These are phyloP conservation scores for Dryadula phaetusa DNA, from an alignment of 2,888 invertebrate species.

Conservation along the genomic window DNA sequence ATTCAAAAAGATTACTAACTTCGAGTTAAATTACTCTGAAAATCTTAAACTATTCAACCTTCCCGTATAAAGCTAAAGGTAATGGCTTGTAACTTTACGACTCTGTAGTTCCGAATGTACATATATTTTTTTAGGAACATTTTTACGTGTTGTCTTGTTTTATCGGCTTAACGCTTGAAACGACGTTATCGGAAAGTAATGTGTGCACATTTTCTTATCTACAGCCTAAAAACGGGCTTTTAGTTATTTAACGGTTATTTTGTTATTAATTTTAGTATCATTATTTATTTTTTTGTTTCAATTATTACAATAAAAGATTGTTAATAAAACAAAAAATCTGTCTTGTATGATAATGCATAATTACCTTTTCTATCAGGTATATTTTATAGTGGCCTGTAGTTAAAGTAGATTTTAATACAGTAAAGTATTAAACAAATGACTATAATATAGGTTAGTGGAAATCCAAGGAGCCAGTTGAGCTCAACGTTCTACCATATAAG, in stretches of 20 bases:
- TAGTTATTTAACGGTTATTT: background rate
- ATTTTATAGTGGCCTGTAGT: background rate
- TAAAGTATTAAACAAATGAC: background rate
- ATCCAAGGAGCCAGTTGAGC: background rate
- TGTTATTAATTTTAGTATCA: background rate
- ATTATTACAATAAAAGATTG: background rate
- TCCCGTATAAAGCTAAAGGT: constrained; percentile 18
- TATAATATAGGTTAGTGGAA: background rate
- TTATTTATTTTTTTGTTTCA: background rate
- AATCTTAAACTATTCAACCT: constrained; percentile 22
- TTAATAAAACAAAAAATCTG: too few relatives aligned
- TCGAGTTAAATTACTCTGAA: background rate
- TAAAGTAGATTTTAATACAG: background rate
- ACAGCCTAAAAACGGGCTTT: background rate
- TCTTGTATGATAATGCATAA: too few relatives aligned
- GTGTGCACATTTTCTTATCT: constrained; percentile 16
- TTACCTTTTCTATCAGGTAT: too few relatives aligned
- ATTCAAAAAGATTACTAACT: constrained; percentile 11
- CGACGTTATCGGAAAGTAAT: constrained; percentile 27
- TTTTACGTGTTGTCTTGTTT: constrained; percentile 26
- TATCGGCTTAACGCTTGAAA: constrained; percentile 26
- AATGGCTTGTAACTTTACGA: constrained; percentile 32
- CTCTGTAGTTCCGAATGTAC: constrained; percentile 22
- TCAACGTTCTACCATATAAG: background rate
- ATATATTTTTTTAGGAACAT: constrained; percentile 21